Conservation (phyloP, 2,113 vertebrate genomes). For the Dicaeum eximium region DNA sequence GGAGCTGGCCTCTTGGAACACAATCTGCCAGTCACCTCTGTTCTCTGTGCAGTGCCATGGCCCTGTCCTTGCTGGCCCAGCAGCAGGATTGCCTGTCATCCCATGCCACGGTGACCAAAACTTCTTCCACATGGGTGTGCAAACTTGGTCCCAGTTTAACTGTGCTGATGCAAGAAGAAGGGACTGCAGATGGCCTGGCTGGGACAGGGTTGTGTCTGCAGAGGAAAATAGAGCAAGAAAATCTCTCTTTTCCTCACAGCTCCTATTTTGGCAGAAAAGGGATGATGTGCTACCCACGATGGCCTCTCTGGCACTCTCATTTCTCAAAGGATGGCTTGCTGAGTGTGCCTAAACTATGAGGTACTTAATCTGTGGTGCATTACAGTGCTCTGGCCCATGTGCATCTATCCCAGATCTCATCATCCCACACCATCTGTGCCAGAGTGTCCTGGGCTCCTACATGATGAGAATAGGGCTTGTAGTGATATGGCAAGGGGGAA, state of each 20-base stretch:
- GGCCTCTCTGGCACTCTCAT: not conserved
- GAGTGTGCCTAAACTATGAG: not conserved
- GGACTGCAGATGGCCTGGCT: not conserved
- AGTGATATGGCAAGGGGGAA: not conserved
- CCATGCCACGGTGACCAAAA: not conserved
- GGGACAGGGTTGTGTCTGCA: not conserved
- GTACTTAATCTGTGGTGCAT: not conserved
- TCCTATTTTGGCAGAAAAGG: not conserved
- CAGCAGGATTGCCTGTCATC: not conserved
- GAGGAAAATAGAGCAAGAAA: not conserved
- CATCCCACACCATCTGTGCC: not conserved
- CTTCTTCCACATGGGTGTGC: not conserved
- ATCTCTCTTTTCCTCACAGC: not conserved
- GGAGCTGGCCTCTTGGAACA: not conserved
- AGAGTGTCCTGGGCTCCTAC: not conserved
- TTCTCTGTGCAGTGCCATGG: not conserved
- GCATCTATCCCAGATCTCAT: not conserved
- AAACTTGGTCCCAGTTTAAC: not conserved
- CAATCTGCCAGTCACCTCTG: accelerated
- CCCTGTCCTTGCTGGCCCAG: not conserved
- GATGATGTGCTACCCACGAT: accelerated
- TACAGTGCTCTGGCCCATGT: not conserved
- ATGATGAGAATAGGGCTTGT: not conserved
- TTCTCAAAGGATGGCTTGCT: not conserved
- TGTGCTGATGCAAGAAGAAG: not conserved